phyloP scores from a whole-genome alignment of 2,888 invertebrate genomes.

The Gymnoscelis rufifasciata region DNA sequence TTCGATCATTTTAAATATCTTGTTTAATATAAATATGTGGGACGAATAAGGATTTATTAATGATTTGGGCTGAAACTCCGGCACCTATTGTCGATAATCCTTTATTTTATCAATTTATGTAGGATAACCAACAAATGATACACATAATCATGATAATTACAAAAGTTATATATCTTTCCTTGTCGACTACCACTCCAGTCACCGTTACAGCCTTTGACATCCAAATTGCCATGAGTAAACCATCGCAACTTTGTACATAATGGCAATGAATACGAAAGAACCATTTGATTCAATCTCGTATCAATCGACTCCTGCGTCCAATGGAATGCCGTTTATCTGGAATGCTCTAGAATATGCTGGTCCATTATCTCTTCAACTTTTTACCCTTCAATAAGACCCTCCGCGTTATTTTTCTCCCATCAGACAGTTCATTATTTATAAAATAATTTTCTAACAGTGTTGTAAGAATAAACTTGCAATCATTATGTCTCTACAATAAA shows the following conservation, averaged over 20 bases:
- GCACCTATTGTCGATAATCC: no score
- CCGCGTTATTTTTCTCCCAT: conserved; percentile 11
- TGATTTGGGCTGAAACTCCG: no score
- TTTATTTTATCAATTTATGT: no score
- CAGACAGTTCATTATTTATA: conserved; percentile 11
- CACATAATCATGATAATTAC: no score
- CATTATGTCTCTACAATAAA: no score
- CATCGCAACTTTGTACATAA: not conserved
- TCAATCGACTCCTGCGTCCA: not conserved
- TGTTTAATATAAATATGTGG: no score
- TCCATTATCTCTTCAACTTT: not conserved
- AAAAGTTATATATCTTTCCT: no score
- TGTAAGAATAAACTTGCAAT: no score
- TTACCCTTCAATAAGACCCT: conserved; percentile 12
- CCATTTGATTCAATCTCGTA: not conserved
- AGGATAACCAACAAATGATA: no score
- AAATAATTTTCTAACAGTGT: conserved; percentile 12
- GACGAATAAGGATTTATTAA: no score
- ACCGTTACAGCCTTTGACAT: not conserved
- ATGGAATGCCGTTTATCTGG: not conserved
- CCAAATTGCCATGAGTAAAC: conserved; percentile 1
- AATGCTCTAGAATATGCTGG: not conserved
- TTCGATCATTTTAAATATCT: no score
- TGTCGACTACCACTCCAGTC: not conserved
- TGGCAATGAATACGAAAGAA: not conserved